Percentiles rank a stretch among this genome's conserved stretches.
Conservation (phyloP, 2,888 invertebrate species). For the Acronicta aceris region DNA sequence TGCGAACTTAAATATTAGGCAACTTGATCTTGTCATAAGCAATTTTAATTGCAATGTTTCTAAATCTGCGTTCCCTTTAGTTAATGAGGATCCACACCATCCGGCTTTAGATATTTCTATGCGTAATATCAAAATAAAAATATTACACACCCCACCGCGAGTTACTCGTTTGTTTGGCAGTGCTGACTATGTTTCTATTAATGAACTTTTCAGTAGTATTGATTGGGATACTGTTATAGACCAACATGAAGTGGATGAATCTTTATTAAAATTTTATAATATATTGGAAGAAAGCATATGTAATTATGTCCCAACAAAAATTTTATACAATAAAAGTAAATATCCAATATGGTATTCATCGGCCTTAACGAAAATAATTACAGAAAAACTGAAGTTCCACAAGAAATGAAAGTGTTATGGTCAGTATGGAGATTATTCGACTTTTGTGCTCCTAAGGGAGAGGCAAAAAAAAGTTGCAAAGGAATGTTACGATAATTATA, state of each 20-base stretch:
- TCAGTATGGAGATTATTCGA: no score
- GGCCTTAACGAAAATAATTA: no score
- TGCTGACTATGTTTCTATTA: conserved; percentile 1
- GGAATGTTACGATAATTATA: conserved; percentile 1
- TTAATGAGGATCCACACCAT: not conserved
- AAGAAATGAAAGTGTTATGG: no score
- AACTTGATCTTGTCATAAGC: not conserved
- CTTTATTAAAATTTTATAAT: conserved; percentile 3
- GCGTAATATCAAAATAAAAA: not conserved
- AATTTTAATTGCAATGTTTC: not conserved
- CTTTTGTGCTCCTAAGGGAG: no score
- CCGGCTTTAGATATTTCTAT: no score
- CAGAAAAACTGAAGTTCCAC: no score
- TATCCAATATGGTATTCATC: no score
- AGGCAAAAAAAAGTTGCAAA: not conserved
- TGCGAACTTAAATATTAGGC: not conserved
- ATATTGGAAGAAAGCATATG: conserved; percentile 1
- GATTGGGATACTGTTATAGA: conserved; percentile 7
- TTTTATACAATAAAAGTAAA: conserved; percentile 2
- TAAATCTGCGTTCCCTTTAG: not conserved
- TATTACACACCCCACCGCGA: conserved; percentile 4
- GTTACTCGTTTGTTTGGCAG: conserved; percentile 6
- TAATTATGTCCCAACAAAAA: conserved; percentile 2
- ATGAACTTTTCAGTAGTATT: not conserved
- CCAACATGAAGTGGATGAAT: not conserved